phyloP scores from a whole-genome alignment of 2,888 invertebrate species.

The Schrankia costaestrigalis region DNA sequence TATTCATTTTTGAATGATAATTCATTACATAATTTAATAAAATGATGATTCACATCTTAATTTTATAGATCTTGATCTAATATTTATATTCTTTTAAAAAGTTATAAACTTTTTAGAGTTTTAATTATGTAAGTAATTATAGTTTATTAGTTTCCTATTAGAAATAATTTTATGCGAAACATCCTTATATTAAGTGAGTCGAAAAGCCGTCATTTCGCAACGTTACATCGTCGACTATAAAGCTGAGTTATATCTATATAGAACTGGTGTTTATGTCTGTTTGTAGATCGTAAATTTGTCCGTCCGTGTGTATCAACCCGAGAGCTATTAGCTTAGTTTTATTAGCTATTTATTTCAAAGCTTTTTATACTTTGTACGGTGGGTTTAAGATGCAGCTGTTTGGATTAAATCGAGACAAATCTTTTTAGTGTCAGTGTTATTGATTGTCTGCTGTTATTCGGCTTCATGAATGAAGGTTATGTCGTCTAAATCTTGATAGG shows the following conservation, averaged over 20 bases:
- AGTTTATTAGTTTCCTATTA: background rate
- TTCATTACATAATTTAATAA: too few relatives aligned
- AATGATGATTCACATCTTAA: too few relatives aligned
- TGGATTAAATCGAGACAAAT: conserved; percentile 6
- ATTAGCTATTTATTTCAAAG: conserved; percentile 29
- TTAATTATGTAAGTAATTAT: too few relatives aligned
- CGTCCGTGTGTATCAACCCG: conserved; percentile 26
- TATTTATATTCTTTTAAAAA: too few relatives aligned
- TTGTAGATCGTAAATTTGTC: conserved; percentile 35
- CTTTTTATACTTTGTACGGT: conserved; percentile 26
- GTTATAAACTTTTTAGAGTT: too few relatives aligned
- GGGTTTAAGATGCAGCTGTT: conserved; percentile 9
- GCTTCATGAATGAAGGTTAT: too few relatives aligned
- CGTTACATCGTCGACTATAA: conserved; percentile 21
- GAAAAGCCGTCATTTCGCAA: conserved; percentile 22
- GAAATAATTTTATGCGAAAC: conserved; percentile 6
- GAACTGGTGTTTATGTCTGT: conserved; percentile 33
- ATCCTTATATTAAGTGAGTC: conserved; percentile 14
- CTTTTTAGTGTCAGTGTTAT: conserved; percentile 1
- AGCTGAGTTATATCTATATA: conserved; percentile 33
- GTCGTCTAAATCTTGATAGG: too few relatives aligned
- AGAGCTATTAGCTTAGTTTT: conserved; percentile 32
- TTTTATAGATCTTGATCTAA: too few relatives aligned
- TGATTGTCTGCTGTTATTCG: background rate
- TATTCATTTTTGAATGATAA: too few relatives aligned